Base-by-base conservation (phyloP, 2,888 invertebrate species). In the Hyposoter didymator region DNA sequence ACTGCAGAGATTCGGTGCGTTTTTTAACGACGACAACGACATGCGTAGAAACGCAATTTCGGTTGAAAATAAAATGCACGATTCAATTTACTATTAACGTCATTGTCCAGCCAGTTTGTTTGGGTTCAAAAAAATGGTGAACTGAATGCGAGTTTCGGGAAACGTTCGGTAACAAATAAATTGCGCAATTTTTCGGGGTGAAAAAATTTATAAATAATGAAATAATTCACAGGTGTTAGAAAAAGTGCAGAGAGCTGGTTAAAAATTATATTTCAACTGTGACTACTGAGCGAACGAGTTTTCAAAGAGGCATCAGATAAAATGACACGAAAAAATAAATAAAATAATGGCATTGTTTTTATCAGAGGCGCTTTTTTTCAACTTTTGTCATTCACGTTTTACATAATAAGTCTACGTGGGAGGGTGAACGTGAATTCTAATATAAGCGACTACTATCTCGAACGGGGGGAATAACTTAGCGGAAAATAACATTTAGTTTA, bases 401-500 rank as follows among this genome's bases (percentile, higher is more conserved):
- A 59, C 59, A 74, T 43, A 17, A 22, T 69, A 6, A 10, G 19
- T 43, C 22, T 74, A 74, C 59, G 43, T 17, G 3, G 39, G 43
- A 43, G 17, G 17, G 55, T 39, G n/a, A 59, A 19, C 45, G 43
- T 74, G 55, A 59, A 74, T 59, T 43, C 22, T 59, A 59, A 59
- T 59, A 45, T 47, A 43, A 43, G 22, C 59, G 28, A 59, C 22
- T n/a, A 28, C 59, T n/a, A 59, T 43, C 8, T 43, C 22, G 22
- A 22, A 32, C 39, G 14, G 28, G 14, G 28, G 22, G 43, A 73
- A 73, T 73, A 73, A 73, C 66, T 39, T 52, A 62, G 28, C 19
- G 32, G 43, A 43, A 43, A 74, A 74, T 39, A 49, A 80, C 10
- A n/a, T 55, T 14, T 73, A 70, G n/a, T 76, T 35, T 76, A 69